Base-by-base conservation (phyloP, 2,797 vertebrate genomes). In the Molossus molossus region DNA sequence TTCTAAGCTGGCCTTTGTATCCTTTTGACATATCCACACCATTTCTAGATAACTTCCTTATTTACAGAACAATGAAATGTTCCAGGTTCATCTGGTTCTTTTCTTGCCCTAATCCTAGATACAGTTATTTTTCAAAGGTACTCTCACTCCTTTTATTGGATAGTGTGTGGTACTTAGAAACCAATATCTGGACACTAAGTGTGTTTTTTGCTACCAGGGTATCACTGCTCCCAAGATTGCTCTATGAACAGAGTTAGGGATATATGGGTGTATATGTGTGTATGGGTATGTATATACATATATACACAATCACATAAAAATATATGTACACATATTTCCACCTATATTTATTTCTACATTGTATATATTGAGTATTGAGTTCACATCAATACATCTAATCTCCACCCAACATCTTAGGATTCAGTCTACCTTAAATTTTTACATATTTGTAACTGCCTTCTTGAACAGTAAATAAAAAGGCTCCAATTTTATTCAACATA, bases 331-430 rank as follows among this genome's bases (percentile, higher is more conserved):
- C 17, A 77, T 20, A 33, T 53, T 58, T 73, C 20, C 9, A 80
- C 60, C 21, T 79, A 37, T 58, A 80, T 50, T 77, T 89, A 84
- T 88, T 95, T 91, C 62, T 84, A 62, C 6, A 77, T 37, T 75
- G 18, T n/a, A 62, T 62, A 48, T 76, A 55, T 62, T 57, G 18
- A 90, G 69, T 77, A 40, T 15, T 53, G n/a, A 87, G 50, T 73
- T 96, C 15, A 90, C 57, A 40, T 27, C 21, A 87, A 23, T 87
- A 48, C 20, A 10, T 77, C 17, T 67, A 53, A 79, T 83, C 45
- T 1, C 37, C 29, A 93, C 45, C 72, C 55, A 87, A 73, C 9
- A 65, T 33, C 48, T 67, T 37, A 64, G 48, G 6, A 10, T 45
- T 91, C n/a, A 69, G 18, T 27, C 6, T 75, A 48, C 2, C 12